Base-by-base conservation (phyloP, 2,113 vertebrate genomes). In the Sus scrofa region DNA sequence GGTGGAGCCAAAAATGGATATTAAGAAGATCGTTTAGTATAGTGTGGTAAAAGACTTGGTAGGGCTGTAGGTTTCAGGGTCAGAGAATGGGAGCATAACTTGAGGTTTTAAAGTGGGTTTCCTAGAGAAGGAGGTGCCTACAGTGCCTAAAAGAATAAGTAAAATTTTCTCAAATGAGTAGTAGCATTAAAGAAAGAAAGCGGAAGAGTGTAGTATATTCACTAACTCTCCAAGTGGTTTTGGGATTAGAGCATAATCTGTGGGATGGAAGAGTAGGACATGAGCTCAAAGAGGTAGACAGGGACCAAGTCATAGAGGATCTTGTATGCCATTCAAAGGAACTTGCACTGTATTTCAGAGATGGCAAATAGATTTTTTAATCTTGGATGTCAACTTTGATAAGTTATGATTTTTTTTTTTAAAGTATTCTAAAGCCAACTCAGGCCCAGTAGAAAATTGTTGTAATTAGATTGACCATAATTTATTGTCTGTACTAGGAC, bases 391-490 rank as follows among this genome's bases (percentile, higher is more conserved):
- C 54, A 89, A 15, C 39, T 77, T 58, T 94, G 27, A 75, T 63
- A 74, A 68, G 39, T 92, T 78, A 39, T 52, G 54, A 84, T n/a
- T 79, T 82, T 27, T 93, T 63, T 84, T 78, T 44, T n/a, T n/a
- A n/a, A 84, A 78, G 44, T 27, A 86, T 86, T 95, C 22, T 62
- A 30, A 86, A 39, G 18, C 11, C 19, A 67, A 54, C 52, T 84
- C 44, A 95, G 22, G 14, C 15, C 88, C 67, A 78, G 22, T 73
- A 37, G 63, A 92, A 89, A 85, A 85, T 78, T 89, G 52, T 60
- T 65, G 3, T 92, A 30, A 77, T 56, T 89, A 73, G 56, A 39
- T 19, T 94, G 9, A 50, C 39, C 37, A 1, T 89, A 44, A 93
- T 90, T 65, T 71, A 54, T 89, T 86, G 24, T 75, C 18, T 8